These are phyloP conservation scores for Carabus problematicus DNA, from an alignment of 2,888 invertebrate genomes.

Conservation along the genomic window DNA sequence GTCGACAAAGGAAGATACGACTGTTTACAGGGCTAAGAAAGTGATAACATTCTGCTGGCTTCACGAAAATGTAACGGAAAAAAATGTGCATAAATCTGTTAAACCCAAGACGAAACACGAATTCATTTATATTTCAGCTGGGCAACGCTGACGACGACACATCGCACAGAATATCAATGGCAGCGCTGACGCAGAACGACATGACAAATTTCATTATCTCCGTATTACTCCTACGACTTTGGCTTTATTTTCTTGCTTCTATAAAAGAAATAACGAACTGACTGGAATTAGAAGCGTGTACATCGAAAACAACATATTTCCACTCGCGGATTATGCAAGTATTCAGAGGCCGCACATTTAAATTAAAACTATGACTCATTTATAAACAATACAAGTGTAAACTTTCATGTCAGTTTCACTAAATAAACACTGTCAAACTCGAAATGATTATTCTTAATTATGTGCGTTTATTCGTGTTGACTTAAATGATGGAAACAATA, in stretches of 20 bases:
- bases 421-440: too few species aligned
- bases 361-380: too few species aligned
- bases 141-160: slow-evolving; percentile 11
- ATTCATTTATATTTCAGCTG: slow-evolving; percentile 24
- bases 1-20: slow-evolving; percentile 1
- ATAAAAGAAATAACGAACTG: neutral
- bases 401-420: too few species aligned
- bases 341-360: too few species aligned
- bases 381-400: too few species aligned
- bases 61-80: slow-evolving; percentile 28
- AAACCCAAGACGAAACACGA: slow-evolving; percentile 19
- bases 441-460: too few species aligned
- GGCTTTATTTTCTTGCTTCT: neutral
- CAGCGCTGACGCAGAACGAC: slow-evolving; percentile 1
- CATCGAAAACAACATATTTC: slow-evolving; percentile 2
- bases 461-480: too few species aligned
- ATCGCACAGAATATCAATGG: slow-evolving; percentile 32
- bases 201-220: slow-evolving; percentile 35
- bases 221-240: slow-evolving; percentile 13
- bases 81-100: slow-evolving; percentile 35
- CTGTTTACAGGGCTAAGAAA: slow-evolving; percentile 32
- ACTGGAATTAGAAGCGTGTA: neutral
- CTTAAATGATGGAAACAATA: too few species aligned
- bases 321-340: neutral
- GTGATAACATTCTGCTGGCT: slow-evolving; percentile 20